Evolutionary conservation across 2,888 invertebrate genomes (phyloP), one percentile per base, ranked within the genome.

Genomic region (Scaeva pyrastri): DNA sequence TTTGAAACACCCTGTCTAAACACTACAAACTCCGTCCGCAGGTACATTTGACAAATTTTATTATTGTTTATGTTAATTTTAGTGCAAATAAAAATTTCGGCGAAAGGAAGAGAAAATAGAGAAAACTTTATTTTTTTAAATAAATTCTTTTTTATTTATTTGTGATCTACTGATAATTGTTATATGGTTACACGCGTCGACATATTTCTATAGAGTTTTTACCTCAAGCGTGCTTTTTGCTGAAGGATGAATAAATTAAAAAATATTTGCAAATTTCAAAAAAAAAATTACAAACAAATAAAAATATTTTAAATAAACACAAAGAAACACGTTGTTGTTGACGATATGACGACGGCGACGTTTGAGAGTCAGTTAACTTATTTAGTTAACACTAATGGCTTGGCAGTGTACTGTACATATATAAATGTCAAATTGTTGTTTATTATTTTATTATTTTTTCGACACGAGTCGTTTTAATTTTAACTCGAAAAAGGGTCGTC

Each of bases 401-500:
- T 52, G 50, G 10, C 19, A 3, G n/a, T 21, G 12, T 19, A 7
- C 0, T 5, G 8, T 5, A 31, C 8, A 8, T 4, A 31, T 31
- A 31, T 8, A 31, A 31, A 45, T 66, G 48, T 39, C 50, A 39
- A 50, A 50, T 7, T 66, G n/a, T 31, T 36, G 50, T 68, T 50
- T 39, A 43, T 60, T 31, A 36, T 66, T 64, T 62, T 23, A 48
- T 12, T 39, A 52, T 58, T 16, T 56, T 55, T 55, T 39, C 11
- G 36, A 41, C 60, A 64, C 55, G 19, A 41, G 56, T 21, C 41
- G 43, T 64, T 50, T 23, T 66, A 66, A 73, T 66, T 66, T 58
- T 50, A 79, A 79, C 56, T 50, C 4, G 39, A 39, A 56, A n/a
- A 31, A 31, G 60, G 78, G 82, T 78, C 72, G 68, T 78, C 78